Conservation (phyloP, 2,888 invertebrate genomes). For the Folsomia manolachei region DNA sequence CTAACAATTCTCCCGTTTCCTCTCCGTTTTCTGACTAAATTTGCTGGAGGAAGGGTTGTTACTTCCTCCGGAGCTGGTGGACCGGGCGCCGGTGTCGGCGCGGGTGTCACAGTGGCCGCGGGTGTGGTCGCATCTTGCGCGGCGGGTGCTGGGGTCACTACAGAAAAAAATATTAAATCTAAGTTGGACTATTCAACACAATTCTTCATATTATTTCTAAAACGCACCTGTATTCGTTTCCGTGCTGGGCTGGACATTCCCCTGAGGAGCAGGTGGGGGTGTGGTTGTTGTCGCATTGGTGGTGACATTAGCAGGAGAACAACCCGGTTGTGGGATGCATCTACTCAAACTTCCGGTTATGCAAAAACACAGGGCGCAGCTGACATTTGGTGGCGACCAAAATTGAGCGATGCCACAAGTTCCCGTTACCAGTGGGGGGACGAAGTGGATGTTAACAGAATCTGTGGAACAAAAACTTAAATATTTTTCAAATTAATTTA, state of each 20-base stretch:
- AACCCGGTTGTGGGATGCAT: conserved; percentile 40
- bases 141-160: not conserved
- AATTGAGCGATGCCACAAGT: conserved; percentile 34
- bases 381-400: conserved; percentile 38
- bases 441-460: conserved; percentile 40
- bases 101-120: not conserved
- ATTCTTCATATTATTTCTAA: not conserved
- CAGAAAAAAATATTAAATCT: too few relatives aligned
- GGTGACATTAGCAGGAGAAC: conserved; percentile 21
- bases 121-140: too few relatives aligned
- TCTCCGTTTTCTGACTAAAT: not conserved
- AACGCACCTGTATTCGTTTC: not conserved
- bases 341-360: conserved; percentile 40
- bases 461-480: conserved; percentile 24
- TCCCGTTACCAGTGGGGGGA: conserved; percentile 36
- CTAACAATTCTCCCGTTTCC: too few relatives aligned
- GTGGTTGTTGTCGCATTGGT: conserved; percentile 9
- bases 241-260: conserved; percentile 1
- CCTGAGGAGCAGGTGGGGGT: not conserved
- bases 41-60: not conserved
- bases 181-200: not conserved
- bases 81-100: not conserved
- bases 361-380: conserved; percentile 42
- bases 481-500: not conserved
- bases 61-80: not conserved